A percentile compares a stretch with the other conserved stretches of the same genome.
Evolutionary conservation across 2,888 invertebrate species (phyloP).

Genomic region (Parelbella ahira): DNA sequence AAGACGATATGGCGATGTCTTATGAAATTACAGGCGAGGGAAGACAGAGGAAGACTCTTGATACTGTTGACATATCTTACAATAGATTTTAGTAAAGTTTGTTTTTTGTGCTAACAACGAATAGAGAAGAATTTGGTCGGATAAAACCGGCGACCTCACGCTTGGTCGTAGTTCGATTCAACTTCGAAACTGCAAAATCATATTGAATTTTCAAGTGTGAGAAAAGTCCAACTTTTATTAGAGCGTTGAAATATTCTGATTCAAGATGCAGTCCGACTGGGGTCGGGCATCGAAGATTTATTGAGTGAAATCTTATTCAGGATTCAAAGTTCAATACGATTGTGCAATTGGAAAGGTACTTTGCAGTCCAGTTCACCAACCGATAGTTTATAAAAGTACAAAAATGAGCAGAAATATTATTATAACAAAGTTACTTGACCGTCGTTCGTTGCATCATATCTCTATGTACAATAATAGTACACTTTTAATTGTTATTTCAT

Average conservation of each 20-base stretch:
- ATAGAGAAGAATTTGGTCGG: neutral
- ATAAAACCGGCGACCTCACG: neutral
- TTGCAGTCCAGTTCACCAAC: conserved; percentile 30
- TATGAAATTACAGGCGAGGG: conserved; percentile 45
- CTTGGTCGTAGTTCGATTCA: conserved; percentile 4
- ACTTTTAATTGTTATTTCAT: conserved; percentile 39
- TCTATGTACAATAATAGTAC: conserved; percentile 55
- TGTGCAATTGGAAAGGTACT: conserved; percentile 16
- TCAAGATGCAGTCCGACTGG: conserved; percentile 15
- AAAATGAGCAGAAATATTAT: conserved; percentile 62
- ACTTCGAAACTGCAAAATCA: conserved; percentile 11
- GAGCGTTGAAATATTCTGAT: conserved; percentile 18
- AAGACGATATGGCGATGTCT: conserved; percentile 40
- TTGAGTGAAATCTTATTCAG: conserved; percentile 22
- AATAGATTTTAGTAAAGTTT: conserved; percentile 40
- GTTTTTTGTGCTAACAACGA: neutral
- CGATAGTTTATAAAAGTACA: conserved; percentile 70
- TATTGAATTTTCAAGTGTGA: conserved; percentile 19
- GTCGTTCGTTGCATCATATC: conserved; percentile 47
- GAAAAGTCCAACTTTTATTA: conserved; percentile 20
- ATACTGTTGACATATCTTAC: conserved; percentile 39
- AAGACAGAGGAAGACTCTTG: conserved; percentile 73
- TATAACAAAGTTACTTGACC: conserved; percentile 42
- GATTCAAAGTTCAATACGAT: conserved; percentile 20
- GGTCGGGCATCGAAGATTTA: conserved; percentile 11